Conservation (phyloP, 2,797 vertebrate genomes). For the Nothura maculosa region DNA sequence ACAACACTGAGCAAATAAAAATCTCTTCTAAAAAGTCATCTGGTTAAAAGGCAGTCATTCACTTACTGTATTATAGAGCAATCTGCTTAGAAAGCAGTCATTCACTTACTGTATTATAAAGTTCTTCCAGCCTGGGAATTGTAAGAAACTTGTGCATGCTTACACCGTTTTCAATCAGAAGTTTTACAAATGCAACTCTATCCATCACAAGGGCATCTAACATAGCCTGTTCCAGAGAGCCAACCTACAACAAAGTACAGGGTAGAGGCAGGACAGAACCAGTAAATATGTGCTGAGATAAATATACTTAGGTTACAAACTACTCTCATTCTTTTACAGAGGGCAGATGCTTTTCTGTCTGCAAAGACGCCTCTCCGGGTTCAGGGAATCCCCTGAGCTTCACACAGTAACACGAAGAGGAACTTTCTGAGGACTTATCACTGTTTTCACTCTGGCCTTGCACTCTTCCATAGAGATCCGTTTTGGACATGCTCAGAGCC, state of each 20-base stretch:
- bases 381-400: neutral
- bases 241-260: conserved; percentile 85
- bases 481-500: neutral
- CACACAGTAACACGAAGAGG: neutral
- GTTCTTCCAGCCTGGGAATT: conserved; percentile 95
- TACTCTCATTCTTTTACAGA: neutral
- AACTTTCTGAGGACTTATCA: neutral
- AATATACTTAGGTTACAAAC: neutral
- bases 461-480: neutral
- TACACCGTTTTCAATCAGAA: conserved; percentile 98
- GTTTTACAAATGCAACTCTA: conserved; percentile 97
- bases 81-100: neutral
- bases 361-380: neutral
- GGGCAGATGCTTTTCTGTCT: neutral
- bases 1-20: neutral
- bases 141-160: conserved; percentile 99
- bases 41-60: neutral
- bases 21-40: neutral
- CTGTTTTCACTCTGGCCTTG: neutral
- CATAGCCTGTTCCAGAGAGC: conserved; percentile 98
- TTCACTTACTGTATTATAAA: conserved; percentile 95
- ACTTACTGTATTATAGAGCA: conserved; percentile 93
- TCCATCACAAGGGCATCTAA: conserved; percentile 98
- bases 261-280: neutral
- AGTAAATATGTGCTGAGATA: neutral